A percentile compares a stretch with the other conserved stretches of the same genome.
Evolutionary conservation across 1,140 invertebrate species (phyloP).

Genomic region (Thaumetopoea pityocampa): DNA sequence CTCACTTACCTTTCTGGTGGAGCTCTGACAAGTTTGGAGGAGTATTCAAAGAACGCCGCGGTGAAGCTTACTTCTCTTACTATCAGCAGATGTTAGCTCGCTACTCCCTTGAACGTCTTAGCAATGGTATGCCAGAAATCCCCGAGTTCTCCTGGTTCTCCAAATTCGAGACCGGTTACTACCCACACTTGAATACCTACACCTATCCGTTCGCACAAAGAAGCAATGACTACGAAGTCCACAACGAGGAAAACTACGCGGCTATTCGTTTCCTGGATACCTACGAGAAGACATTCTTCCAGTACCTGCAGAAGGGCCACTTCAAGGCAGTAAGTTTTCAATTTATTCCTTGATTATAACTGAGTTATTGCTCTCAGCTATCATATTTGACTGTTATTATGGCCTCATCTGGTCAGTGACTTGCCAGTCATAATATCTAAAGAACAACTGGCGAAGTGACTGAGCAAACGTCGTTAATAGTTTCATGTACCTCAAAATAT

Average conservation of each 20-base stretch:
- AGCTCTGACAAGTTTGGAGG: slow-evolving; percentile 72
- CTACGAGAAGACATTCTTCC: slow-evolving; percentile 54
- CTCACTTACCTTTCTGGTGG: slow-evolving; percentile 82
- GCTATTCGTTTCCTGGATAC: slow-evolving; percentile 48
- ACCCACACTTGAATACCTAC: slow-evolving; percentile 64
- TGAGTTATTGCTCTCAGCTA: no score
- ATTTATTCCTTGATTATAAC: no score
- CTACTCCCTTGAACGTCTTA: slow-evolving; percentile 82
- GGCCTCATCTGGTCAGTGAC: no score
- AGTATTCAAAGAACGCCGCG: slow-evolving; percentile 77
- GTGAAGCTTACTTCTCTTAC: slow-evolving; percentile 77
- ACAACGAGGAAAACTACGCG: slow-evolving; percentile 38
- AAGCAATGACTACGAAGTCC: slow-evolving; percentile 43
- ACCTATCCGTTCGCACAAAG: slow-evolving; percentile 50
- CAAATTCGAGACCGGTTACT: slow-evolving; percentile 77
- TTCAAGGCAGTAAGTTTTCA: slow-evolving; percentile 62
- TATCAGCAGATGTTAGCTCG: slow-evolving; percentile 80
- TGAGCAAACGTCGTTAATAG: no score
- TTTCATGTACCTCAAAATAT: no score
- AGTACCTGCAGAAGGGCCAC: slow-evolving; percentile 46
- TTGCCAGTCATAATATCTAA: no score
- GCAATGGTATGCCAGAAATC: slow-evolving; percentile 78
- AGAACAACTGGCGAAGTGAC: no score
- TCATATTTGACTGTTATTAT: no score
- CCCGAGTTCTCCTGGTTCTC: slow-evolving; percentile 77